Conservation (phyloP, 2,113 vertebrate genomes). For the Pholis gunnellus region DNA sequence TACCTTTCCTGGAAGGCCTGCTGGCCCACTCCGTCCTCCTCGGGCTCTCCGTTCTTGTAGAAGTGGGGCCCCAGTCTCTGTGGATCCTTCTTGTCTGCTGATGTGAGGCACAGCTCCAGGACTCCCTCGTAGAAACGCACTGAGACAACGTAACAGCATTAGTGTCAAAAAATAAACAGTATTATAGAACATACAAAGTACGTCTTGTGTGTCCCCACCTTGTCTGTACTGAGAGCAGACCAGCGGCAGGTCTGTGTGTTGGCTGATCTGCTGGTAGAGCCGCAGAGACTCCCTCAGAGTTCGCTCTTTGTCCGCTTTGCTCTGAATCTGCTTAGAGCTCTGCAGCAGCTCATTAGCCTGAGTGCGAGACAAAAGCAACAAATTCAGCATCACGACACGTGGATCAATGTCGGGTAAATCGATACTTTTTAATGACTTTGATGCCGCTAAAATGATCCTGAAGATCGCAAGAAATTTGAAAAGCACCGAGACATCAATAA, state of each 20-base stretch:
- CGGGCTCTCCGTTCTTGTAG: conserved; percentile 98
- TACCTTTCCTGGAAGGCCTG: conserved; percentile 96
- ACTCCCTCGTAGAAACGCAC: conserved; percentile 98
- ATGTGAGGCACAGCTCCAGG: conserved; percentile 94
- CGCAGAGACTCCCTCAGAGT: conserved; percentile 92
- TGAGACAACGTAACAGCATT: conserved; percentile 56
- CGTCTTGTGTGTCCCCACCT: conserved; percentile 78
- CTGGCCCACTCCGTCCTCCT: conserved; percentile 91
- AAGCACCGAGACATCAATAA: conserved; percentile 2
- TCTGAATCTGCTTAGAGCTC: conserved; percentile 92
- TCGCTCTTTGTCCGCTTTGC: conserved; percentile 91
- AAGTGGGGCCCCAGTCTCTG: conserved; percentile 97
- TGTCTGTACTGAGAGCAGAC: conserved; percentile 96
- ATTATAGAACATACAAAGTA: not conserved
- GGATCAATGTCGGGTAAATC: conserved; percentile 28
- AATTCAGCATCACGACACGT: conserved; percentile 20
- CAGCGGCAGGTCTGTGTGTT: conserved; percentile 92
- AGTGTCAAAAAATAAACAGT: not conserved
- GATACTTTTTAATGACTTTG: conserved; percentile 28
- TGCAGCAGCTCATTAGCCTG: conserved; percentile 98
- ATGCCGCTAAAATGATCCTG: conserved; percentile 4
- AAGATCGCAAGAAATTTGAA: conserved; percentile 8
- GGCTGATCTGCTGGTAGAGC: conserved; percentile 96
- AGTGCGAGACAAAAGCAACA: conserved; percentile 33
- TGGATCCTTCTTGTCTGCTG: conserved; percentile 96